phyloP scores from a whole-genome alignment of 2,113 vertebrate genomes.

The Pitta sordida region DNA sequence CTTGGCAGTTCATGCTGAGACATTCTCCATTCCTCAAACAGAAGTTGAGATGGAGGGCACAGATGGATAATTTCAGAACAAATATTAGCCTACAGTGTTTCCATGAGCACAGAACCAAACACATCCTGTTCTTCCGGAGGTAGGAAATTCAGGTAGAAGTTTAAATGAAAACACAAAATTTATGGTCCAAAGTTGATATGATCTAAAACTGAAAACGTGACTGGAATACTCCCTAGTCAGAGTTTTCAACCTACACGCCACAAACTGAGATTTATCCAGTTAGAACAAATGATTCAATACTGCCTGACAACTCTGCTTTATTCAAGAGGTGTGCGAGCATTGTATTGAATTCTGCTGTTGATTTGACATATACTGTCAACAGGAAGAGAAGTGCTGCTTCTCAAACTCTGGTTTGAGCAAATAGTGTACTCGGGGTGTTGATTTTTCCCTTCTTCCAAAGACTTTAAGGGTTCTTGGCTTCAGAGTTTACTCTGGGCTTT shows the following conservation, averaged over 20 bases:
- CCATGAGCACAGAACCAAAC: not conserved
- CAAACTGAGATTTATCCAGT: not conserved
- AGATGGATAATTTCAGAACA: not conserved
- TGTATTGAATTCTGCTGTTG: not conserved
- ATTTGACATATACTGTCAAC: not conserved
- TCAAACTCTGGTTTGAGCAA: not conserved
- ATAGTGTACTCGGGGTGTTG: not conserved
- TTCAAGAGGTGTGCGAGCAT: not conserved
- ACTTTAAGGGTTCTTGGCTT: not conserved
- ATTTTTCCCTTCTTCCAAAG: not conserved
- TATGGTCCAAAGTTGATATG: not conserved
- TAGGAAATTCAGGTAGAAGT: not conserved
- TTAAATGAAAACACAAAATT: not conserved
- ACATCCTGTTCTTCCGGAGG: not conserved
- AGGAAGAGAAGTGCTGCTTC: not conserved
- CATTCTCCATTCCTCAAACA: not conserved
- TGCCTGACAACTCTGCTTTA: not conserved
- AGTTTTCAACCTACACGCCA: not conserved
- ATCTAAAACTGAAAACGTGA: not conserved
- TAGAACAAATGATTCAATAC: not conserved
- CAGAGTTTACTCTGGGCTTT: not conserved
- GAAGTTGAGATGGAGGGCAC: not conserved
- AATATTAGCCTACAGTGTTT: not conserved
- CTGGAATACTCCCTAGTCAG: not conserved
- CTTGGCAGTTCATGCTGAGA: not conserved